Percentiles rank a stretch among this genome's conserved stretches.
phyloP scores from a whole-genome alignment of 2,888 invertebrate species.

The Diarsia dahlii region DNA sequence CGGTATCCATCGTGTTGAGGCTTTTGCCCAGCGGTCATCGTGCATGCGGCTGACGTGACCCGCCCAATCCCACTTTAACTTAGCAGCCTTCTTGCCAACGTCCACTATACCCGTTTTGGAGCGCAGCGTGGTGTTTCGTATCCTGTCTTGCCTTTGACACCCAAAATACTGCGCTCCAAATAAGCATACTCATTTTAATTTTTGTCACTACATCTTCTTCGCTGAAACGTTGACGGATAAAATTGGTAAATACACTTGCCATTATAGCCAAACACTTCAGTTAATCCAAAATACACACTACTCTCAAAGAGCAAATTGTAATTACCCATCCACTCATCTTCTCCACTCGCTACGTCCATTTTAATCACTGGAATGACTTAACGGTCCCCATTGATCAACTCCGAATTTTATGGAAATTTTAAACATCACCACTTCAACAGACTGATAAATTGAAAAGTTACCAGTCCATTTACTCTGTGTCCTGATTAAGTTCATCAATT shows the following conservation, averaged over 20 bases:
- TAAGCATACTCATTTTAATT: no score
- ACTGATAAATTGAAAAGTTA: conserved; percentile 44
- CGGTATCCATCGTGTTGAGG: no score
- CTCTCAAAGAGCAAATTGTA: conserved; percentile 36
- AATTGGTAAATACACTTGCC: not conserved
- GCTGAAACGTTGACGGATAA: not conserved
- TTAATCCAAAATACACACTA: conserved; percentile 55
- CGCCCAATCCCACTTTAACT: no score
- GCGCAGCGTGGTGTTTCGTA: no score
- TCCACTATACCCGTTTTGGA: no score
- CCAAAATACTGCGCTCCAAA: no score
- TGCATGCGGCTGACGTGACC: no score
- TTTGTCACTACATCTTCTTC: not conserved
- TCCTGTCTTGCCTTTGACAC: no score
- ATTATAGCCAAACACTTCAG: conserved; percentile 18
- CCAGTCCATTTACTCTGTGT: conserved; percentile 20
- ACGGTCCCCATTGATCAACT: conserved; percentile 16
- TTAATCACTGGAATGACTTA: conserved; percentile 33
- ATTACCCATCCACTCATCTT: conserved; percentile 3
- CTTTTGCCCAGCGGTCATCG: no score
- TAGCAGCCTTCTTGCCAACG: no score
- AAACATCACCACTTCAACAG: conserved; percentile 14
- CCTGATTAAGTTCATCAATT: conserved; percentile 19
- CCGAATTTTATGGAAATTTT: conserved; percentile 31
- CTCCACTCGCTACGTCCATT: conserved; percentile 10